These are phyloP conservation scores for Caiman crocodilus DNA, from an alignment of 2,797 vertebrate species.

Conservation along the genomic window DNA sequence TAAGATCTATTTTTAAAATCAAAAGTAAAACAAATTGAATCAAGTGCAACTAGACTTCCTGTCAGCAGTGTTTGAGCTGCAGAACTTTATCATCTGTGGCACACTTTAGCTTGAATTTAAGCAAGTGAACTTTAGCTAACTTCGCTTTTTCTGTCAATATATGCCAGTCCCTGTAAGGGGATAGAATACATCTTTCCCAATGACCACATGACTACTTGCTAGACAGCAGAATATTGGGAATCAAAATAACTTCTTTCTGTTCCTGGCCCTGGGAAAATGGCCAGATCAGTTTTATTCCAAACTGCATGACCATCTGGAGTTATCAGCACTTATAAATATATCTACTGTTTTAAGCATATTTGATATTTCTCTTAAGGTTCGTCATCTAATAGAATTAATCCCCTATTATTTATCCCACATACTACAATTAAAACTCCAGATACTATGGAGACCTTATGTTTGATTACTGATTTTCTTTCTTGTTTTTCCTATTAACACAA, in stretches of 20 bases:
- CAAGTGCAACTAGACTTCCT: not conserved
- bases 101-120: not conserved
- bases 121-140: fast-evolving
- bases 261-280: not conserved
- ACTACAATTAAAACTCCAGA: not conserved
- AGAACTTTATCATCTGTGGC: not conserved
- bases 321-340: not conserved
- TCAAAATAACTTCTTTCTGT: not conserved
- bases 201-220: not conserved
- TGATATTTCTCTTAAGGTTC: not conserved
- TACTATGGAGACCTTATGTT: not conserved
- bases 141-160: not conserved
- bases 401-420: not conserved
- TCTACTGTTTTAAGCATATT: not conserved
- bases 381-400: not conserved
- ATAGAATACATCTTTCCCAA: not conserved
- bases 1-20: not conserved
- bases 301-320: not conserved
- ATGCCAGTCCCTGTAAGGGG: not conserved
- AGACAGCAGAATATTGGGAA: not conserved
- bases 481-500: not conserved
- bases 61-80: too few relatives aligned
- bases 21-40: not conserved
- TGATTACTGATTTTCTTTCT: not conserved
- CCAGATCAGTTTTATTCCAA: not conserved